These are phyloP conservation scores for Eupithecia subumbrata DNA, from an alignment of 2,888 invertebrate species.

Conservation along the genomic window DNA sequence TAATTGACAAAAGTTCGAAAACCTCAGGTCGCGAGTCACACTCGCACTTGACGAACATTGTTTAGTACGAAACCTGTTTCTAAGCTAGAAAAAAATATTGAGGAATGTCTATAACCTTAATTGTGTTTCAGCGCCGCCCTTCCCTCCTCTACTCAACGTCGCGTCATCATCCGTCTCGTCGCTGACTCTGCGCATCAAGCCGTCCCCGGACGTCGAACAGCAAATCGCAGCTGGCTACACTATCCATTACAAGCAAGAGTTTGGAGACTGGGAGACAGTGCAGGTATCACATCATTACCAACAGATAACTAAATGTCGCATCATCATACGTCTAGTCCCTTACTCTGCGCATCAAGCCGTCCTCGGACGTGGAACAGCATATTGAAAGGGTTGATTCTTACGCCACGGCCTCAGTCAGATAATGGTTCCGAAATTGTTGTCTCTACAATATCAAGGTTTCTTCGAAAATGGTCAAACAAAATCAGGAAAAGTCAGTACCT, in stretches of 20 bases:
- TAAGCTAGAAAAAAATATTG: no score
- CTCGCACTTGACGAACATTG: no score
- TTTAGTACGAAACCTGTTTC: no score
- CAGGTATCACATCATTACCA: slow-evolving; percentile 74
- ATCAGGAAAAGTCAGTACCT: neutral
- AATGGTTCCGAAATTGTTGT: no score
- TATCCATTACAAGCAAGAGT: slow-evolving; percentile 96
- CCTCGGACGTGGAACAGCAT: no score
- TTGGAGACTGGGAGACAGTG: slow-evolving; percentile 96
- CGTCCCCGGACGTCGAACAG: slow-evolving; percentile 88
- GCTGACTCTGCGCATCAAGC: slow-evolving; percentile 77
- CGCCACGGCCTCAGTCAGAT: no score
- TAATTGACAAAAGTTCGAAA: no score
- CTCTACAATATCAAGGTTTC: no score
- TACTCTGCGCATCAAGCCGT: slow-evolving; percentile 67
- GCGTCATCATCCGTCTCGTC: slow-evolving; percentile 82
- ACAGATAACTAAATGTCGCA: slow-evolving; percentile 66
- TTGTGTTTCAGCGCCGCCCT: slow-evolving; percentile 70
- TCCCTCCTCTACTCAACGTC: slow-evolving; percentile 79
- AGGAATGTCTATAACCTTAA: neutral
- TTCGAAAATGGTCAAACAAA: neutral
- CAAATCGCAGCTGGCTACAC: slow-evolving; percentile 97
- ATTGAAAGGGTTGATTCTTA: no score
- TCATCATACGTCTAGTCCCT: slow-evolving; percentile 80
- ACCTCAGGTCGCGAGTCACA: no score